These are phyloP conservation scores for Pseudococcus jackbeardsleyi DNA, from an alignment of 2,888 invertebrate species.

Conservation along the genomic window DNA sequence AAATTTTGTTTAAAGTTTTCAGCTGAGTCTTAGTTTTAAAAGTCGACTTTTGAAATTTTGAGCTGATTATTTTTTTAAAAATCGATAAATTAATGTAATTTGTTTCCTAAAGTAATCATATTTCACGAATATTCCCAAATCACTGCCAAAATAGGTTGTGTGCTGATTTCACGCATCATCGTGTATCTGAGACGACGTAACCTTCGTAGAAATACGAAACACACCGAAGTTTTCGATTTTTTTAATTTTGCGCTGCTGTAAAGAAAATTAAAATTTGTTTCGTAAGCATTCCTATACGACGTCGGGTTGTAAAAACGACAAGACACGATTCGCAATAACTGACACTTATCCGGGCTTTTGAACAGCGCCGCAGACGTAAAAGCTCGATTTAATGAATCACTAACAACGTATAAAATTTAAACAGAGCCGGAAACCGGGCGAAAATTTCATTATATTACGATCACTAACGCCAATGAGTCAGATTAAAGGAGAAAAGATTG, in stretches of 20 bases:
- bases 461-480: constrained; percentile 39
- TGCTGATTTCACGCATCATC: not conserved
- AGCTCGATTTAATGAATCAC: constrained; percentile 30
- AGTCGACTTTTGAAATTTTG: too few relatives aligned
- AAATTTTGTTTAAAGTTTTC: too few relatives aligned
- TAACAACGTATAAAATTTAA: constrained; percentile 32
- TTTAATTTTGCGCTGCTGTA: not conserved
- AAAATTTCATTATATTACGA: constrained; percentile 36
- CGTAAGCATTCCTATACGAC: not conserved
- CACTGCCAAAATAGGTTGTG: too few relatives aligned
- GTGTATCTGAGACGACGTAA: not conserved
- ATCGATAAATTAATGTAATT: too few relatives aligned
- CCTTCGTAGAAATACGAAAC: too few relatives aligned
- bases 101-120: too few relatives aligned
- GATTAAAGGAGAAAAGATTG: constrained; percentile 43
- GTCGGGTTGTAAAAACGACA: not conserved
- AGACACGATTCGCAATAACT: constrained; percentile 11
- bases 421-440: not conserved
- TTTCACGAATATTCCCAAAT: too few relatives aligned
- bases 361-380: not conserved
- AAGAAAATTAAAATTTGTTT: constrained; percentile 43
- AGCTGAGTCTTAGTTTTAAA: too few relatives aligned
- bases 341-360: constrained; percentile 15
- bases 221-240: too few relatives aligned
- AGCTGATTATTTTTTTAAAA: too few relatives aligned